These are phyloP conservation scores for Drosophila repleta DNA, from an alignment of 1,140 invertebrate species.

Conservation along the genomic window DNA sequence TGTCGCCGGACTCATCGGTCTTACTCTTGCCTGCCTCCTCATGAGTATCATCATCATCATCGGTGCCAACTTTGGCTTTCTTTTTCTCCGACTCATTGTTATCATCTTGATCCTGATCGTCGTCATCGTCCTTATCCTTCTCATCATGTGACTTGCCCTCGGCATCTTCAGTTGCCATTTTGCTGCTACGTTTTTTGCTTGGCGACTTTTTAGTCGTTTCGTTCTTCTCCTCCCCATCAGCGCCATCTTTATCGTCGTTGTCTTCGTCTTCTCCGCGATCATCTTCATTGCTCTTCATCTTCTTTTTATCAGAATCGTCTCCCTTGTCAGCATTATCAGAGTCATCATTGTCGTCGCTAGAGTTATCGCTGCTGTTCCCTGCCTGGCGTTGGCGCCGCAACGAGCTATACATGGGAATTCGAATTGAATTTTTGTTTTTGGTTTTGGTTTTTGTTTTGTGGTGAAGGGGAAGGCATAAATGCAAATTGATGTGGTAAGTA, in stretches of 20 bases:
- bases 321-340: conserved; percentile 67
- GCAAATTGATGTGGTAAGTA: conserved; percentile 59
- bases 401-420: conserved; percentile 74
- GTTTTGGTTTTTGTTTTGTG: conserved; percentile 40
- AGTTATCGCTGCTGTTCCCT: conserved; percentile 74
- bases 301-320: conserved; percentile 58
- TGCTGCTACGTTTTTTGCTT: conserved; percentile 62
- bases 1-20: conserved; percentile 38
- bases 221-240: conserved; percentile 50
- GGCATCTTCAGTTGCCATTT: conserved; percentile 54
- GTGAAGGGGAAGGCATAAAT: conserved; percentile 48
- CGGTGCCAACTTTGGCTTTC: conserved; percentile 77
- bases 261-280: conserved; percentile 51
- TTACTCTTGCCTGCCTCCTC: conserved; percentile 57
- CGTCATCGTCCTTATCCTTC: conserved; percentile 80
- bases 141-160: conserved; percentile 72
- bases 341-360: conserved; percentile 67
- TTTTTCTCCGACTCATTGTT: conserved; percentile 83
- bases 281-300: conserved; percentile 67
- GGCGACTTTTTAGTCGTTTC: conserved; percentile 62
- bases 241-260: conserved; percentile 50
- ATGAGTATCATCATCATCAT: conserved; percentile 84
- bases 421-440: conserved; percentile 45
- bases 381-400: conserved; percentile 77
- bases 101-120: conserved; percentile 83